Evolutionary conservation across 2,797 vertebrate species (phyloP), one percentile per base, ranked within the genome.

Genomic region (Alexandromys oeconomus): DNA sequence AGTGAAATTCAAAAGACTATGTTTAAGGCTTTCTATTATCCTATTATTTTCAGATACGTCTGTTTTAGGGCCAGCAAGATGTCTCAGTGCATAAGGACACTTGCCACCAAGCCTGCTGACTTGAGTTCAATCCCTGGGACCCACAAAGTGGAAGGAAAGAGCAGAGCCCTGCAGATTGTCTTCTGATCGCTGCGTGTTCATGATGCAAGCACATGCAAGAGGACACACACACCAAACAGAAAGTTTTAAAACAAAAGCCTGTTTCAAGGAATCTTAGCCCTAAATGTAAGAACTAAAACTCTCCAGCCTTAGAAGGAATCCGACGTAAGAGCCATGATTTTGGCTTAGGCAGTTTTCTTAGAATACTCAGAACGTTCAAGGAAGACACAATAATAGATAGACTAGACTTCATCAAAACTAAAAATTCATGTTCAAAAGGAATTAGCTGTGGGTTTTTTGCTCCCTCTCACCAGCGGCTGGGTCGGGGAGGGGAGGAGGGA

Each of bases 271-370:
- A 43, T 79, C 23, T 29, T 40, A 93, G n/a, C 57, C 48, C 77
- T 90, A 86, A 91, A 93, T 43, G 25, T 77, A 88, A 73, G 37
- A 81, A 86, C 6, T 65, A 46, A 91, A 92, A 67, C 46, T 74
- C 23, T 80, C 76, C 63, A 91, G 77, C 51, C 67, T 91, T 79
- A 65, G 23, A 91, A 91, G 21, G 74, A 91, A 46, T 92, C 3
- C 57, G 14, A 29, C 31, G 2, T 89, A 40, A 61, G 79, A 61
- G 63, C 87, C 61, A 31, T 88, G 73, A n/a, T 57, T 59, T 67
- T 80, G 46, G 46, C 54, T 78, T 93, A 40, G 67, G 63, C 37
- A 91, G 31, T 1, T 27, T 76, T 84, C 40, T 88, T 84, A 46
- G 27, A 80, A 91, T 51, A 73, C 63, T 69, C n/a, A 79, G 82